Conservation (phyloP, 2,888 invertebrate genomes). For the Unio pictorum region DNA sequence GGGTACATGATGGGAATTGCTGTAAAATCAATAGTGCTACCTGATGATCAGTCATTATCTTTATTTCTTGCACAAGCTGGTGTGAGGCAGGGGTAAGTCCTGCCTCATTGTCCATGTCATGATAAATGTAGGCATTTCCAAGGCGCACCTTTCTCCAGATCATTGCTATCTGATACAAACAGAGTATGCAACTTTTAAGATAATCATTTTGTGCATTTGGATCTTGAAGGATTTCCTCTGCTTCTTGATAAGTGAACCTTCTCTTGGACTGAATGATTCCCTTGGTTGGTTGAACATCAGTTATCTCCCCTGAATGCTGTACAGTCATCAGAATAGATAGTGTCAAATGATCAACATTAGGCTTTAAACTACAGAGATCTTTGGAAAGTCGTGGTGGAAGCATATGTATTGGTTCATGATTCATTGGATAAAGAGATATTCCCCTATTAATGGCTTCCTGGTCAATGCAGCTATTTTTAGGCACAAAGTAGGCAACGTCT, state of each 20-base stretch:
- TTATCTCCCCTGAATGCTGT: conserved; percentile 44
- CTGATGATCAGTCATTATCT: conserved; percentile 56
- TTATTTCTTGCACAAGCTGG: conserved; percentile 62
- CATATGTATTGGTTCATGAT: conserved; percentile 46
- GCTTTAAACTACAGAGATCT: conserved; percentile 52
- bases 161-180: conserved; percentile 53
- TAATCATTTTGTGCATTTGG: conserved; percentile 46
- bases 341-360: conserved; percentile 47
- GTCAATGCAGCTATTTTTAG: conserved; percentile 52
- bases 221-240: conserved; percentile 54
- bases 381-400: conserved; percentile 48
- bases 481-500: conserved; percentile 58
- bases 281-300: conserved; percentile 37
- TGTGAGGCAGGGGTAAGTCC: conserved; percentile 46
- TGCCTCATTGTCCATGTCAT: conserved; percentile 37
- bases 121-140: conserved; percentile 55
- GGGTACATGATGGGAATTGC: conserved; percentile 47
- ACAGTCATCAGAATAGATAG: conserved; percentile 58
- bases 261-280: conserved; percentile 55
- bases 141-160: conserved; percentile 54
- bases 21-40: conserved; percentile 51
- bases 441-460: conserved; percentile 44
- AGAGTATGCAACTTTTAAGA: conserved; percentile 49
- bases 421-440: conserved; percentile 46
- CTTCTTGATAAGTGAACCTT: conserved; percentile 49